Percentiles rank a stretch among this genome's conserved stretches.
phyloP scores from a whole-genome alignment of 2,113 vertebrate genomes.

The Nanorana parkeri region DNA sequence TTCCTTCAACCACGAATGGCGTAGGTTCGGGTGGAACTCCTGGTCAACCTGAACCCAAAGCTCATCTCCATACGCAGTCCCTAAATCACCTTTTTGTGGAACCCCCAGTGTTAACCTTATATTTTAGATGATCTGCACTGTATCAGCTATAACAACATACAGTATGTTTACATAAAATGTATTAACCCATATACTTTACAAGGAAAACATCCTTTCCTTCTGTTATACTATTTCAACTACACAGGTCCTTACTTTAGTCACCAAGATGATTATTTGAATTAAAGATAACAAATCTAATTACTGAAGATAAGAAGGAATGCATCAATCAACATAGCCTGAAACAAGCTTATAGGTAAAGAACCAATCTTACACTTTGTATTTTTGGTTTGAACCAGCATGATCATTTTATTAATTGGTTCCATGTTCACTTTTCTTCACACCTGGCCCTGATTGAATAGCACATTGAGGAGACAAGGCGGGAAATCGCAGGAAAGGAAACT shows the following conservation, averaged over 20 bases:
- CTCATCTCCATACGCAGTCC: too few species aligned
- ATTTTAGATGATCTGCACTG: too few species aligned
- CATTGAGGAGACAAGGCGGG: constrained; percentile 12
- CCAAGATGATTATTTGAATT: constrained; percentile 29
- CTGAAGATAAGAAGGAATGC: constrained; percentile 9
- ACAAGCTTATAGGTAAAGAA: constrained; percentile 15
- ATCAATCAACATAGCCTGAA: constrained; percentile 35
- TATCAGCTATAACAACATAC: too few species aligned
- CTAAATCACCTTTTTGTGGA: too few species aligned
- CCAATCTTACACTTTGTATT: constrained; percentile 40
- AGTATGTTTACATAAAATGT: too few species aligned
- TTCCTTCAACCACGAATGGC: too few species aligned
- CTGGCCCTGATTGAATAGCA: constrained; percentile 39
- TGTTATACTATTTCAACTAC: not conserved
- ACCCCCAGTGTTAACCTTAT: too few species aligned
- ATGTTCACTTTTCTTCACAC: constrained; percentile 40
- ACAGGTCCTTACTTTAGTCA: not conserved
- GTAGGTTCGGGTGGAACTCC: too few species aligned
- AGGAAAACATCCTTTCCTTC: too few species aligned
- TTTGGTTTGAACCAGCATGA: constrained; percentile 30
- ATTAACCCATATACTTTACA: too few species aligned
- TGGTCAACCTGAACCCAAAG: too few species aligned
- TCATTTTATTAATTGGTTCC: constrained; percentile 50
- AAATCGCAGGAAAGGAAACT: constrained; percentile 33
- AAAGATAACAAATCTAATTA: constrained; percentile 43